Evolutionary conservation across 1,140 invertebrate species (phyloP).

Genomic region (Platyscapa corneri): DNA sequence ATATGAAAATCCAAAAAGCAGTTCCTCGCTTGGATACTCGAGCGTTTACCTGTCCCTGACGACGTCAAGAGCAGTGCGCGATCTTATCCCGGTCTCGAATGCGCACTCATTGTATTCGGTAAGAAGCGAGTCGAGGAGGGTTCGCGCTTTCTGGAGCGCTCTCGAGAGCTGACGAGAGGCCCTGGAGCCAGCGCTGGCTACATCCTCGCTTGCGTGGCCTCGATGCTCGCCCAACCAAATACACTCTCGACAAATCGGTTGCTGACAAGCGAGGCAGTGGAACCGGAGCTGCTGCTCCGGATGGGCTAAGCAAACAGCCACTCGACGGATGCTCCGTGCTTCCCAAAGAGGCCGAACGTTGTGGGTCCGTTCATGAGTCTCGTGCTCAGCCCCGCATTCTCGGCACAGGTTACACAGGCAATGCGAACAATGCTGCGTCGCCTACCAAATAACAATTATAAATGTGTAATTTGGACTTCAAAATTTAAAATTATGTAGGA

Average conservation of each 20-base stretch:
- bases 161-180: constrained; percentile 56
- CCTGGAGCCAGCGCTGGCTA: constrained; percentile 62
- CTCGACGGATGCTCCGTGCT: constrained; percentile 65
- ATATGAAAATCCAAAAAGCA: not conserved
- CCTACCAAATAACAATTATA: constrained; percentile 54
- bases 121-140: constrained; percentile 61
- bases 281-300: constrained; percentile 65
- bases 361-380: constrained; percentile 60
- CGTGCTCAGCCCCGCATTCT: constrained; percentile 69
- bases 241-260: constrained; percentile 70
- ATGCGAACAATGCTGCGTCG: constrained; percentile 68
- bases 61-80: constrained; percentile 56
- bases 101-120: constrained; percentile 59
- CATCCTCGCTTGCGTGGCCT: constrained; percentile 69
- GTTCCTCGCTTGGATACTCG: not conserved
- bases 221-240: constrained; percentile 66
- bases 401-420: constrained; percentile 72
- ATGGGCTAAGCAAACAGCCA: constrained; percentile 66
- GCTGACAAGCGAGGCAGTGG: constrained; percentile 70
- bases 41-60: constrained; percentile 56
- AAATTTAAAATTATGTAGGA: too few relatives aligned
- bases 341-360: constrained; percentile 68
- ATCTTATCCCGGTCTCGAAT: constrained; percentile 45
- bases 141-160: constrained; percentile 61
- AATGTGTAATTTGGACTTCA: too few relatives aligned